Evolutionary conservation across 2,797 vertebrate species (phyloP), one percentile per base, ranked within the genome.

Genomic region (Sebastes trivittatus): DNA sequence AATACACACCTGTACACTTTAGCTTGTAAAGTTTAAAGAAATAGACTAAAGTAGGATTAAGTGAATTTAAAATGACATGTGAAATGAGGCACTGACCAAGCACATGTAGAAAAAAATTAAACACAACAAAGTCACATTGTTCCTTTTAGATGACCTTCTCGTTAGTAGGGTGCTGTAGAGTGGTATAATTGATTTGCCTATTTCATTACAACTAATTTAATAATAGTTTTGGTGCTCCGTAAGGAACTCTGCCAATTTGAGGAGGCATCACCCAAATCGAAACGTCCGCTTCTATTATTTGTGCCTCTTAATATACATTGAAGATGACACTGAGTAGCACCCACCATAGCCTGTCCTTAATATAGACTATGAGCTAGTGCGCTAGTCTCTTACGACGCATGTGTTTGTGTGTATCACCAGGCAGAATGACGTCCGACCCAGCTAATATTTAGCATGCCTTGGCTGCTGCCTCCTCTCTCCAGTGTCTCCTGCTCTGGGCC

Each of bases 371-470:
- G 92, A 94, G 81, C 85, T 85, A 86, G 80, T 75, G 72, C 80
- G 86, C 67, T 49, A 59, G 86, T 73, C 85, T 80, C 81, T 79
- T 84, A 75, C 49, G 54, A 64, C 69, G 65, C 65, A 63, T 80
- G 85, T 84, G 88, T 83, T 83, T 86, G 89, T 81, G 86, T 80
- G 82, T 83, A 71, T 93, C 83, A 87, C 76, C 74, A 72, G 90
- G 84, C 90, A 86, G 87, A 78, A 52, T 93, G 94, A 91, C 83
- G 89, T 91, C 86, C 66, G 69, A 11, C 80, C 80, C 81, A 10
- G 83, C 89, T 93, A 85, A 94, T 93, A 81, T 91, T 95, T 92
- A 83, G 86, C 91, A 87, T 94, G 88, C 92, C 87, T 87, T 69
- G 87, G 66, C 90, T 61, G 87, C 70, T 65, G 62, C 85, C 87